Evolutionary conservation across 53 echinoderm and acorn worm species (phyloP), one percentile per base, ranked within the genome.

Genomic region (Pentamera pediparva): DNA sequence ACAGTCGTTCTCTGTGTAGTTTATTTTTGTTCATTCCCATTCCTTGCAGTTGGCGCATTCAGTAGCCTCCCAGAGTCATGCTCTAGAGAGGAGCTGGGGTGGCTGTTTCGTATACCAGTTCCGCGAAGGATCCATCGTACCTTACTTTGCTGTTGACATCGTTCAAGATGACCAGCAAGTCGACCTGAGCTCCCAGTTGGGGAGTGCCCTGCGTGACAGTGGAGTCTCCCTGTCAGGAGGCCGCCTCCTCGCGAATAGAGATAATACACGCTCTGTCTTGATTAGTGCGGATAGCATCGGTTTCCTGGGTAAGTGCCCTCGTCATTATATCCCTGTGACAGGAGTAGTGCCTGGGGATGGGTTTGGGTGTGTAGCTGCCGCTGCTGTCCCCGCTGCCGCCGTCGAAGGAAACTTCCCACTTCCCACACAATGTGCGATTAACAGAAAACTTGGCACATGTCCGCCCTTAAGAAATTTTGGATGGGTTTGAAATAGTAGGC

Each of bases 71-170:
- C 61, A 34, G 20, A 61, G n/a, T 34, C 20, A n/a, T 19, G 6
- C 31, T 27, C 30, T 40, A 43, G 35, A 8, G 26, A 29, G 48
- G 15, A 49, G n/a, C 24, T 41, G 27, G 12, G 18, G 32, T 47
- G 50, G 35, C 12, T 69, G 70, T 43, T 69, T 69, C 70, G 18
- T 69, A n/a, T 49, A 30, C 33, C 28, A 45, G 19, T 69, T 43
- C 35, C 50, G 70, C 4, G 32, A 27, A 13, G 70, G 70, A 4
- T 69, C 70, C 4, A 69, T 69, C 13, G 48, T 69, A n/a, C 32
- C 70, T 27, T 69, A 69, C 20, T 45, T 69, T 49, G 70, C 70
- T 0, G 18, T 69, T n/a, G 70, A 69, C 30, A 25, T 69, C 38
- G 24, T 36, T 62, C 63, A 62, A 62, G 9, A 19, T 24, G 63